Evolutionary conservation across 2,113 vertebrate species (phyloP).

Genomic region (Dicentrarchus labrax): DNA sequence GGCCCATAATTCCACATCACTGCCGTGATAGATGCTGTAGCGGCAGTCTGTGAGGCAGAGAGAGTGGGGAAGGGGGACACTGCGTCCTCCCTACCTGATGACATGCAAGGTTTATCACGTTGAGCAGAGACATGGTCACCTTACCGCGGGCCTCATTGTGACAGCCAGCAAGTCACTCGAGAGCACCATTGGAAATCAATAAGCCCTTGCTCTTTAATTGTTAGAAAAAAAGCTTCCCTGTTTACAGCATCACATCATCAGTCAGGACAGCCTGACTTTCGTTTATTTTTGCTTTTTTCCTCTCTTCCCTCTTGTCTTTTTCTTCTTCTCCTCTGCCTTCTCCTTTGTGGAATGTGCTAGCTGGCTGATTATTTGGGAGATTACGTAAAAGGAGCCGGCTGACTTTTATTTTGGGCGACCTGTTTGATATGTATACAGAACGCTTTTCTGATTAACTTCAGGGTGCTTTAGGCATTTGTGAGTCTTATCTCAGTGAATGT

Average conservation of each 20-base stretch:
- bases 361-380: constrained; percentile 68
- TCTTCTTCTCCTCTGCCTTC: constrained; percentile 32
- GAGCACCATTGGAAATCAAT: constrained; percentile 94
- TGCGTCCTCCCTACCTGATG: constrained; percentile 79
- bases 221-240: constrained; percentile 79
- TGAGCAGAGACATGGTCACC: constrained; percentile 90
- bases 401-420: constrained; percentile 56
- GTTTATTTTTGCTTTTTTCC: constrained; percentile 65
- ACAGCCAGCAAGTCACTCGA: constrained; percentile 90
- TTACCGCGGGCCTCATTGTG: constrained; percentile 90
- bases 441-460: constrained; percentile 59
- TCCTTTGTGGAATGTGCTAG: constrained; percentile 43
- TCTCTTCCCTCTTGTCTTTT: constrained; percentile 15
- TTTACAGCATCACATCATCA: constrained; percentile 82
- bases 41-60: constrained; percentile 8
- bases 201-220: constrained; percentile 87
- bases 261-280: constrained; percentile 83
- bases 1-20: constrained; percentile 48
- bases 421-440: constrained; percentile 67
- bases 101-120: constrained; percentile 78
- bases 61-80: constrained; percentile 44
- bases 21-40: constrained; percentile 53
- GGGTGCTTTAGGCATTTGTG: constrained; percentile 47
- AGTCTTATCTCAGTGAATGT: constrained; percentile 53
- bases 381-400: constrained; percentile 67